Evolutionary conservation across 2,888 invertebrate species (phyloP), one percentile per base, ranked within the genome.

Genomic region (Hirudinaria manillensis): DNA sequence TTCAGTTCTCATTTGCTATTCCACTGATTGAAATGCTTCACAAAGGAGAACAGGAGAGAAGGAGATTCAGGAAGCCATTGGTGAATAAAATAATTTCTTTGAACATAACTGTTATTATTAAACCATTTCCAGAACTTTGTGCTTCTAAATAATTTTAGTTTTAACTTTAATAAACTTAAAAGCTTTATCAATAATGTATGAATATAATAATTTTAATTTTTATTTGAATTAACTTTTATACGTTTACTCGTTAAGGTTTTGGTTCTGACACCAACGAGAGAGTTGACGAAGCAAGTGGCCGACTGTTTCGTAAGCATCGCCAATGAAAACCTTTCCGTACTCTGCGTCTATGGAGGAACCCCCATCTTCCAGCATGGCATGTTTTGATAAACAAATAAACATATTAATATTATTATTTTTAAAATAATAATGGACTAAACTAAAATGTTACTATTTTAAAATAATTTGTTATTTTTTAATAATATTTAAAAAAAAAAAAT

Each of bases 191-290:
- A n/a, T n/a, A n/a, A n/a, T n/a, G n/a, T n/a, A n/a, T n/a, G n/a
- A n/a, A n/a, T n/a, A n/a, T n/a, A n/a, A n/a, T n/a, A n/a, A n/a
- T n/a, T n/a, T n/a, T n/a, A n/a, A n/a, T n/a, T n/a, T n/a, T n/a
- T 16, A 45, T 45, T 45, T 45, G 16, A 45, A 45, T 10, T 45
- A 45, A 45, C 16, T 38, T 6, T 38, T 38, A 38, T 6, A 38
- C 45, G 1, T 16, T 16, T 16, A 4, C 10, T 45, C 16, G 34
- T 34, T 27, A n/a, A 72, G 55, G 76, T 76, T 53, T 53, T 76
- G 29, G 82, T 82, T 6, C 76, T 84, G 80, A 81, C 82, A n/a
- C 84, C 84, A 32, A 84, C 84, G 1, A 68, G 84, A 72, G 84
- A 84, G 77, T 78, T 84, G 29, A 83, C 83, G 7, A 82, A 80